A percentile compares a stretch with the other conserved stretches of the same genome.
phyloP scores from a whole-genome alignment of 2,113 vertebrate species.

The Merops nubicus region DNA sequence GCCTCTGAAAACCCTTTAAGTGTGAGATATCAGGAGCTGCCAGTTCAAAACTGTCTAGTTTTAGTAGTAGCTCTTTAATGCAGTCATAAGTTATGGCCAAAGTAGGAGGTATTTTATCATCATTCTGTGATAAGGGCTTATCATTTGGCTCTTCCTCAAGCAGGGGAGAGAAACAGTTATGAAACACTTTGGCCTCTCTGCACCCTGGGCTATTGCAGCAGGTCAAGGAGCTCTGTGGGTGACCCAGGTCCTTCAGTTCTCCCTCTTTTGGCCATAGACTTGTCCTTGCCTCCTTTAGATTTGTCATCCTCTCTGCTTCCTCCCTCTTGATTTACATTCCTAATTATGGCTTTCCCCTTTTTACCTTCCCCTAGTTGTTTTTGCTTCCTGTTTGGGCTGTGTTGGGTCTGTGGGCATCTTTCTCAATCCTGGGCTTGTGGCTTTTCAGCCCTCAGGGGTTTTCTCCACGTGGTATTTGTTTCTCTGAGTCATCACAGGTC shows the following conservation, averaged over 20 bases:
- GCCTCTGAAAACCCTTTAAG: neutral
- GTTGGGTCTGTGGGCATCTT: neutral
- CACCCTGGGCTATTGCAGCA: fast-evolving
- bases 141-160: constrained; percentile 16
- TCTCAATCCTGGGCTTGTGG: neutral
- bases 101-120: constrained; percentile 7
- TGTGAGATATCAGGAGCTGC: neutral
- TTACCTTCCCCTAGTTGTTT: neutral
- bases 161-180: neutral
- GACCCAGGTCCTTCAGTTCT: neutral
- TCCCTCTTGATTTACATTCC: neutral
- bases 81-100: neutral
- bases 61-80: neutral
- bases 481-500: fast-evolving
- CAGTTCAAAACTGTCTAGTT: neutral
- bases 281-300: neutral
- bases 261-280: neutral
- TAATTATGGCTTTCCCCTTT: neutral
- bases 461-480: neutral
- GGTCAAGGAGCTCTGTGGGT: neutral
- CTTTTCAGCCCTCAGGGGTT: constrained; percentile 22
- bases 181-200: neutral
- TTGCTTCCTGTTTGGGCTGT: neutral
- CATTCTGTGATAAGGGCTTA: neutral
- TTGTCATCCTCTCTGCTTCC: neutral